Percentiles rank a stretch among this genome's conserved stretches.
These are phyloP conservation scores for Ctenosaura bakeri DNA, from an alignment of 2,797 vertebrate genomes.

Conservation along the genomic window DNA sequence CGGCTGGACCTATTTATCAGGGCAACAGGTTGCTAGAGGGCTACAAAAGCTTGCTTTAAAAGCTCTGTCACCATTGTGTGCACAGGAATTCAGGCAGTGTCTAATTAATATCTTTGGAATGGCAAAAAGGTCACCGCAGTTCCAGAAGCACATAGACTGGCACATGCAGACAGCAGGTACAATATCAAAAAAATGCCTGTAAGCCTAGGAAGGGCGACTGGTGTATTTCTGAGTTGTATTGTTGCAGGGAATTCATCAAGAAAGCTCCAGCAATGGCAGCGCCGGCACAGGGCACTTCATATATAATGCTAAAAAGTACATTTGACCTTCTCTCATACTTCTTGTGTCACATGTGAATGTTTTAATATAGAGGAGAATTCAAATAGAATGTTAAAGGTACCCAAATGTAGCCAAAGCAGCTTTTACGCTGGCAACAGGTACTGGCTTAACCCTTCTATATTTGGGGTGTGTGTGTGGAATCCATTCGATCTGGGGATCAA, in stretches of 20 bases:
- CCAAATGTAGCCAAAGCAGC: neutral
- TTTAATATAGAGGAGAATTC: neutral
- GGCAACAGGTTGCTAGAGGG: neutral
- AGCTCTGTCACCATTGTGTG: fast-evolving
- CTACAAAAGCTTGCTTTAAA: fast-evolving
- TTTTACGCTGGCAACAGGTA: constrained; percentile 3
- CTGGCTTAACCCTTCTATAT: neutral
- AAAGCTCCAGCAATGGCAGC: neutral
- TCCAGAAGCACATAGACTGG: constrained; percentile 12
- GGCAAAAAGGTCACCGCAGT: constrained; percentile 33
- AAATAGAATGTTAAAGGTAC: neutral
- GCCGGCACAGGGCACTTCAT: neutral
- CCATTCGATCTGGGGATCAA: neutral
- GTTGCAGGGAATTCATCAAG: neutral
- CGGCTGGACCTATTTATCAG: neutral
- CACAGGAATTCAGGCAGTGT: neutral
- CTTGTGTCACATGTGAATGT: neutral
- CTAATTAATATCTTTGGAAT: constrained; percentile 29
- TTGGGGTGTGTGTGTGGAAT: no score
- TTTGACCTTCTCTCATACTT: neutral
- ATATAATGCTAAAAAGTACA: neutral
- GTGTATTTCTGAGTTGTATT: neutral
- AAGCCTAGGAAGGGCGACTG: neutral
- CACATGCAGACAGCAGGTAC: neutral
- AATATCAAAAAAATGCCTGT: neutral